phyloP scores from a whole-genome alignment of 1,140 invertebrate species.

The Meloidogyne hapla region DNA sequence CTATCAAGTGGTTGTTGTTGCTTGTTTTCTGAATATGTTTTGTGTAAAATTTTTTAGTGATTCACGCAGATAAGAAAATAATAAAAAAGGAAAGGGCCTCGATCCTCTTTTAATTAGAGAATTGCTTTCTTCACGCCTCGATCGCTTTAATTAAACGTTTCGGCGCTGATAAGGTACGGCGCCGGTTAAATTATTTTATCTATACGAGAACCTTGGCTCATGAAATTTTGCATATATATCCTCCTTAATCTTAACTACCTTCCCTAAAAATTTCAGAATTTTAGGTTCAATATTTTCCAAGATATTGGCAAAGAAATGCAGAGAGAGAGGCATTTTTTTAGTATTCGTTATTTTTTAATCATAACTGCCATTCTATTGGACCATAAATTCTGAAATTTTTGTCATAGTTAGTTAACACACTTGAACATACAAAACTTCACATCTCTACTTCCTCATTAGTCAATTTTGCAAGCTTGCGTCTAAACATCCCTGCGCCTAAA shows the following conservation, averaged over 20 bases:
- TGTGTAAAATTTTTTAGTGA: not conserved
- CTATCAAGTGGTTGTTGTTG: not conserved
- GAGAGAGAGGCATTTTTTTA: not conserved
- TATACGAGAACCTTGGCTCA: not conserved
- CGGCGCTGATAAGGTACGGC: not conserved
- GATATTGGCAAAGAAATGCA: too few species aligned
- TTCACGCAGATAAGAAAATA: slow-evolving; percentile 18
- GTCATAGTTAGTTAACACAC: not conserved
- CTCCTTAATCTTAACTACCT: not conserved
- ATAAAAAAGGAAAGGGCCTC: slow-evolving; percentile 7
- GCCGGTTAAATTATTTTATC: not conserved
- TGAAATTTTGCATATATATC: not conserved
- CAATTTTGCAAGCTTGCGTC: not conserved
- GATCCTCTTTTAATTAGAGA: not conserved
- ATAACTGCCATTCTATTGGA: not conserved
- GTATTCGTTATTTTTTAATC: not conserved
- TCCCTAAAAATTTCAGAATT: too few species aligned
- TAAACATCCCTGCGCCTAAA: not conserved
- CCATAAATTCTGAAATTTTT: not conserved
- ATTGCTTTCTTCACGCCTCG: slow-evolving; percentile 25
- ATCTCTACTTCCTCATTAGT: not conserved
- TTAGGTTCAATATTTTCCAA: too few species aligned
- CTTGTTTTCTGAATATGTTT: not conserved
- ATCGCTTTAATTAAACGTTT: not conserved
- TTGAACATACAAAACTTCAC: not conserved